Conservation (phyloP, 2,888 invertebrate genomes). For the Melangyna quadrimaculata region DNA sequence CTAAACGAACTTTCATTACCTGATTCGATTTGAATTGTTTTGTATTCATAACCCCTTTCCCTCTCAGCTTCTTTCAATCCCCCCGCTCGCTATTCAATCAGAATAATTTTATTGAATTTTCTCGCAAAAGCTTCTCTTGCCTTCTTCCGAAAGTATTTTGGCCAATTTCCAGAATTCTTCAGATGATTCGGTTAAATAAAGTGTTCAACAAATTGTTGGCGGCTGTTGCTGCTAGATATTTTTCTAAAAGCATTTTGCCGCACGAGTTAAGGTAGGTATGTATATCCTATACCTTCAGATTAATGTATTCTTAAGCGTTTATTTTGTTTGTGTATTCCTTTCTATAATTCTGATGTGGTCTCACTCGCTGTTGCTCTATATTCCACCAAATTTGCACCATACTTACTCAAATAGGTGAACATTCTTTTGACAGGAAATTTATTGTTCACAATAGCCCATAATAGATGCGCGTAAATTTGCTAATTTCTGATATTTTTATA, state of each 20-base stretch:
- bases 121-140: constrained; percentile 10
- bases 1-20: constrained; percentile 38
- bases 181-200: constrained; percentile 69
- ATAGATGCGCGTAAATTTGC: constrained; percentile 54
- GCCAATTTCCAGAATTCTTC: constrained; percentile 67
- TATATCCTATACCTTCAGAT: constrained; percentile 11
- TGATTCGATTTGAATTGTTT: constrained; percentile 36
- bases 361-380: constrained; percentile 17
- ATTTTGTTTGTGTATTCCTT: not conserved
- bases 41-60: not conserved
- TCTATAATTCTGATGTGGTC: not conserved
- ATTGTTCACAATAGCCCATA: constrained; percentile 20
- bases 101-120: constrained; percentile 34
- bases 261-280: too few species aligned
- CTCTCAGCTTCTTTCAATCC: not conserved
- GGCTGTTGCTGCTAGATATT: constrained; percentile 17
- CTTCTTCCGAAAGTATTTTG: constrained; percentile 63
- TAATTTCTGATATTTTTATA: constrained; percentile 10
- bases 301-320: constrained; percentile 52
- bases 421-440: constrained; percentile 28
- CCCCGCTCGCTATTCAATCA: not conserved
- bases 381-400: not conserved
- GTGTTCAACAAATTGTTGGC: constrained; percentile 71
- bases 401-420: constrained; percentile 8
- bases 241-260: constrained; percentile 14